Conservation (phyloP, 2,888 invertebrate species). For the Zeuzera pyrina region DNA sequence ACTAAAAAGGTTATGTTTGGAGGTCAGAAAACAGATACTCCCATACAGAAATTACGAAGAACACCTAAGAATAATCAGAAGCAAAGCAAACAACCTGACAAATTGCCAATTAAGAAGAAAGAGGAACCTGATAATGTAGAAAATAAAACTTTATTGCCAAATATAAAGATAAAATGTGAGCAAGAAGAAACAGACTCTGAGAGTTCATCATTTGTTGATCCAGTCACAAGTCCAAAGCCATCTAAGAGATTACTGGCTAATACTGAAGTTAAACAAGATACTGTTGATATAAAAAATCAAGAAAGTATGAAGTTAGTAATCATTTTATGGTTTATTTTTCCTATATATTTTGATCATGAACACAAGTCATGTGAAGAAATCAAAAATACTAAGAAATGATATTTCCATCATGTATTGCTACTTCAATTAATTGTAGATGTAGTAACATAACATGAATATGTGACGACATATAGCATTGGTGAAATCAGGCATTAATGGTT, state of each 20-base stretch:
- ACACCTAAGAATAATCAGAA: slow-evolving; percentile 45
- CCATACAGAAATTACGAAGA: slow-evolving; percentile 42
- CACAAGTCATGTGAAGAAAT: no score
- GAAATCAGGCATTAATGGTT: no score
- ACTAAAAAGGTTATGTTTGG: slow-evolving; percentile 63
- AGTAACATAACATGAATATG: no score
- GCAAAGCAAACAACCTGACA: slow-evolving; percentile 32
- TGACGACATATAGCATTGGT: no score
- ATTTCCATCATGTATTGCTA: no score
- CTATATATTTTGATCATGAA: no score
- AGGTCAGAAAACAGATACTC: slow-evolving; percentile 42
- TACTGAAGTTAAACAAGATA: slow-evolving; percentile 52
- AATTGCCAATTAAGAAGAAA: slow-evolving; percentile 40
- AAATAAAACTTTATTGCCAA: slow-evolving; percentile 46
- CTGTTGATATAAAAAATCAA: slow-evolving; percentile 37
- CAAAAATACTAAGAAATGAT: no score
- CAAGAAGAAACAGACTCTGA: slow-evolving; percentile 61
- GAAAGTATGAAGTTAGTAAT: slow-evolving; percentile 38
- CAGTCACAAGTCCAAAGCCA: slow-evolving; percentile 54
- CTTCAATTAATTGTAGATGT: no score
- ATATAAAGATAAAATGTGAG: slow-evolving; percentile 61
- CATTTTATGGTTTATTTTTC: no score
- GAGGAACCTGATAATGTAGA: slow-evolving; percentile 39
- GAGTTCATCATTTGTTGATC: slow-evolving; percentile 60
- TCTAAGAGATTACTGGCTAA: slow-evolving; percentile 45